A percentile compares a stretch with the other conserved stretches of the same genome.
These are phyloP conservation scores for Cinara cedri DNA, from an alignment of 2,888 invertebrate species.

Conservation along the genomic window DNA sequence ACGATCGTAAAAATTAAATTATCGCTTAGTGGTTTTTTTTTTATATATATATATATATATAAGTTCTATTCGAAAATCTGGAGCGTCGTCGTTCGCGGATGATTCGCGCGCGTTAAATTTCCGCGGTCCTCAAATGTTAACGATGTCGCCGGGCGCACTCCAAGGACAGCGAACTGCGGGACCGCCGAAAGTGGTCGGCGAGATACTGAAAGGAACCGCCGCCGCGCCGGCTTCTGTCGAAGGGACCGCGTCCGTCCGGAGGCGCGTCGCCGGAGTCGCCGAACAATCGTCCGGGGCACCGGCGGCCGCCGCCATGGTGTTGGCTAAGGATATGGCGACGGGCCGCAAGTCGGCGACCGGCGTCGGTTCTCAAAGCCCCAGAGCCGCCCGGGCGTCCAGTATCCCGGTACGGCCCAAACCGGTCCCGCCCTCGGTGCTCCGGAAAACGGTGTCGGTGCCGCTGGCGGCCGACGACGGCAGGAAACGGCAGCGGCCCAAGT, in stretches of 20 bases:
- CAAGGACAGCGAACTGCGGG: slow-evolving; percentile 18
- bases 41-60: too few relatives aligned
- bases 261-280: not conserved
- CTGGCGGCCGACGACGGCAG: slow-evolving; percentile 4
- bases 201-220: slow-evolving; percentile 20
- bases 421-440: slow-evolving; percentile 48
- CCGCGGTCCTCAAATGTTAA: slow-evolving; percentile 7
- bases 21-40: too few relatives aligned
- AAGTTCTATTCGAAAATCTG: too few relatives aligned
- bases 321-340: slow-evolving; percentile 53
- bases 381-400: slow-evolving; percentile 30
- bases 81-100: not conserved
- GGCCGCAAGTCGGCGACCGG: slow-evolving; percentile 26
- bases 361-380: slow-evolving; percentile 14
- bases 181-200: slow-evolving; percentile 51
- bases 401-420: slow-evolving; percentile 43
- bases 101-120: not conserved
- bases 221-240: not conserved
- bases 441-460: slow-evolving; percentile 8
- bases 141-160: slow-evolving; percentile 41
- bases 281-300: slow-evolving; percentile 32
- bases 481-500: slow-evolving; percentile 3
- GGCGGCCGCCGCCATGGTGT: slow-evolving; percentile 46
- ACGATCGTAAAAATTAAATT: too few relatives aligned
- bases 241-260: slow-evolving; percentile 3